Evolutionary conservation across 2,113 vertebrate genomes (phyloP), one percentile per base, ranked within the genome.

Genomic region (Mohoua ochrocephala): DNA sequence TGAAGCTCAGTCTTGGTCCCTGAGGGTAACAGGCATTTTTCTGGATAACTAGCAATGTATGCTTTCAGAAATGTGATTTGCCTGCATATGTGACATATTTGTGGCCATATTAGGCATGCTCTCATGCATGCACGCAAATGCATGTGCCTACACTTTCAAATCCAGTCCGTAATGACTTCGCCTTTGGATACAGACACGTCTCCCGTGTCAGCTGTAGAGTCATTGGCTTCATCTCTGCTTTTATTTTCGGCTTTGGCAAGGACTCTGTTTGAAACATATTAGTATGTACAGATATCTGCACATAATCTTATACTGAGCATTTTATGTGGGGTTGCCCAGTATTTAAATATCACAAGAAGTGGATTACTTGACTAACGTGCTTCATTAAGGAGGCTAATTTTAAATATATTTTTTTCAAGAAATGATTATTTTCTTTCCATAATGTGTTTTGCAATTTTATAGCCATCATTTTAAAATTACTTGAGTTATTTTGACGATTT

Each of bases 1-100:
- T 65, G 41, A 73, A 87, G 50, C 17, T 87, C 45, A 18, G 13
- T 56, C 33, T 77, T 61, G 8, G 23, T 83, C 53, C 26, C 22
- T n/a, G 50, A 76, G 42, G 37, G 56, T 50, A 91, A 47, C 16
- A 79, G 44, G 14, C 28, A 26, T 76, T 91, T 45, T 93, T 85
- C 71, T 87, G 74, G 59, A 59, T 88, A 91, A 70, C 50, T 88
- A 87, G 24, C 2, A 2, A 67, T 77, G 50, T 37, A 21, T 83
- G 84, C 59, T 91, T 87, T 79, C 42, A 88, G 70, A 93, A 83
- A 76, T 54, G 26, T 54, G 20, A 85, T 94, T 94, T 96, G 35
- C 54, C 33, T 76, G 71, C 90, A 74, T 87, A 56, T 61, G 67
- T 80, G 60, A 85, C 87, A 93, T 95, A 90, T 77, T 95, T 96